A percentile compares a stretch with the other conserved stretches of the same genome.
Evolutionary conservation across 2,113 vertebrate genomes (phyloP).

Genomic region (Gobius niger): DNA sequence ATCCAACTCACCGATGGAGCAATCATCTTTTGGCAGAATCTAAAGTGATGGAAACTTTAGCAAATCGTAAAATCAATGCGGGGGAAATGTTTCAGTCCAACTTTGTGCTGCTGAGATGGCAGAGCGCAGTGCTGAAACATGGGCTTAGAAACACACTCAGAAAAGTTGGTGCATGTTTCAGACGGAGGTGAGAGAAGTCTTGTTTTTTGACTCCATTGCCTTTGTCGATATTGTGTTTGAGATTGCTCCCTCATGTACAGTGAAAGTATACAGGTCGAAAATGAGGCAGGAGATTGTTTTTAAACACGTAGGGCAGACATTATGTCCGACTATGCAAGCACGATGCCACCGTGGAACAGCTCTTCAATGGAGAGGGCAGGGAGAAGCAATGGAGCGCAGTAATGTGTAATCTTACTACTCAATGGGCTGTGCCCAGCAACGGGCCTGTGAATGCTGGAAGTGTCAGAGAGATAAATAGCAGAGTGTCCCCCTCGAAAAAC

Average conservation of each 20-base stretch:
- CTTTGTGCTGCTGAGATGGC: background rate
- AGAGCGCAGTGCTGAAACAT: background rate
- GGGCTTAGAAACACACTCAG: too few relatives aligned
- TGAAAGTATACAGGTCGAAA: constrained; percentile 44
- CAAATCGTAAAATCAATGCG: background rate
- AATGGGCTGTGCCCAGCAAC: constrained; percentile 99
- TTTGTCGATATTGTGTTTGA: constrained; percentile 1
- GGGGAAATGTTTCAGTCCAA: background rate
- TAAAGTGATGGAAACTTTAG: background rate
- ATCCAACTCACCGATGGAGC: background rate
- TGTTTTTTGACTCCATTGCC: too few relatives aligned
- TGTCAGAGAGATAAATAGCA: constrained; percentile 99
- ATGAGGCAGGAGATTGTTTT: constrained; percentile 64
- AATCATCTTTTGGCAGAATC: background rate
- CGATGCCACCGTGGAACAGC: constrained; percentile 92
- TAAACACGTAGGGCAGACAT: constrained; percentile 89
- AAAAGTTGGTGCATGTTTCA: too few relatives aligned
- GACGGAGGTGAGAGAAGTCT: too few relatives aligned
- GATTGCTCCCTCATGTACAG: constrained; percentile 38
- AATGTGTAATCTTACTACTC: constrained; percentile 99
- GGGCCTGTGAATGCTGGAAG: constrained; percentile 92
- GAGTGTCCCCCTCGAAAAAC: constrained; percentile 99
- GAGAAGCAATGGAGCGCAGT: constrained; percentile 98
- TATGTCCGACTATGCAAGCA: constrained; percentile 92
- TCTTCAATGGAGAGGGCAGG: constrained; percentile 99